phyloP scores from a whole-genome alignment of 2,113 vertebrate genomes.

The Melanostigma gelatinosum region DNA sequence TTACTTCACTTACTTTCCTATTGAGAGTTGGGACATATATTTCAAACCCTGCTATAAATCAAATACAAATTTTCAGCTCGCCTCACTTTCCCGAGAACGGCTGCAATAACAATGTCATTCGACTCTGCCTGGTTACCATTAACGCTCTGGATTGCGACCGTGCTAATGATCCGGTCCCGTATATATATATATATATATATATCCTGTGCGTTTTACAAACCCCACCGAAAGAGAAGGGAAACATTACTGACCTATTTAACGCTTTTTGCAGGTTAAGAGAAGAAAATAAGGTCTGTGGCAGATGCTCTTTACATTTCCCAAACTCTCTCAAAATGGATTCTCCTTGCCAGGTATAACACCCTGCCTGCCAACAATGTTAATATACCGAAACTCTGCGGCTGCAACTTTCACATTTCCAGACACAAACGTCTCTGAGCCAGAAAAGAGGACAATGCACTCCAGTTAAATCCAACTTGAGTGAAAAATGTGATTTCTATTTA shows the following conservation, averaged over 20 bases:
- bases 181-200: conserved; percentile 5
- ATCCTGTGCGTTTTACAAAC: conserved; percentile 68
- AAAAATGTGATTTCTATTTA: conserved; percentile 80
- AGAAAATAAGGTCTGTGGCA: conserved; percentile 69
- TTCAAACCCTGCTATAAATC: conserved; percentile 81
- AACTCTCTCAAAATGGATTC: conserved; percentile 60
- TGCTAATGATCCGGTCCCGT: conserved; percentile 74
- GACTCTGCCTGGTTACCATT: conserved; percentile 78
- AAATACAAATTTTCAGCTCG: conserved; percentile 79
- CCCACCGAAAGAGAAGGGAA: conserved; percentile 59
- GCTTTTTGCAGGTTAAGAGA: conserved; percentile 67
- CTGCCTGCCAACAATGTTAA: conserved; percentile 68
- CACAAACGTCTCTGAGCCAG: conserved; percentile 73
- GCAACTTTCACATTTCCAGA: conserved; percentile 73
- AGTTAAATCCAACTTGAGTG: conserved; percentile 76
- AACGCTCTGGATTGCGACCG: conserved; percentile 74
- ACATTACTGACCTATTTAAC: conserved; percentile 78
- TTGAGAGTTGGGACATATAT: conserved; percentile 78
- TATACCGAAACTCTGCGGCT: conserved; percentile 59
- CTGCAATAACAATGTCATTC: conserved; percentile 83
- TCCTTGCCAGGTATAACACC: conserved; percentile 79
- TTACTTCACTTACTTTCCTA: conserved; percentile 77
- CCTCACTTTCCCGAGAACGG: conserved; percentile 74
- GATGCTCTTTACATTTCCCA: conserved; percentile 68
- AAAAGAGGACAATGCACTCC: conserved; percentile 75